phyloP scores from a whole-genome alignment of 2,113 vertebrate genomes.

The Erinaceus europaeus region DNA sequence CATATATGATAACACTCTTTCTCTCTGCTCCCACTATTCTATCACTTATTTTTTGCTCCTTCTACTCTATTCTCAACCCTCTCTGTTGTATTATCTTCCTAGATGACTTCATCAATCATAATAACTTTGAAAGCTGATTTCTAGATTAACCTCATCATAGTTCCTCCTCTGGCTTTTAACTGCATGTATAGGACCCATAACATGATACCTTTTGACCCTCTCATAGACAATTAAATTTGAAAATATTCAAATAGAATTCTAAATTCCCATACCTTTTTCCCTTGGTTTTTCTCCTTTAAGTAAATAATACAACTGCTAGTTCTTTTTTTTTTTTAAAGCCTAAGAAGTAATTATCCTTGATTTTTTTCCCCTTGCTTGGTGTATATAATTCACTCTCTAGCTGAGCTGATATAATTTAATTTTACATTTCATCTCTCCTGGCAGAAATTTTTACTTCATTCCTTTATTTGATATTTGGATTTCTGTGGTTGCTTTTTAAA shows the following conservation, averaged over 20 bases:
- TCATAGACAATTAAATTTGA: not conserved
- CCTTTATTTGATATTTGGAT: too few relatives aligned
- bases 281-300: not conserved
- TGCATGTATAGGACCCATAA: not conserved
- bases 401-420: not conserved
- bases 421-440: not conserved
- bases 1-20: not conserved
- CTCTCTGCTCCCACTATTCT: not conserved
- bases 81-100: not conserved
- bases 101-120: not conserved
- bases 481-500: too few relatives aligned
- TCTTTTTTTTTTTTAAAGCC: not conserved
- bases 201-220: not conserved
- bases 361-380: not conserved
- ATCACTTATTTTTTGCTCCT: rapidly evolving
- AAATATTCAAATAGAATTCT: not conserved
- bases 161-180: not conserved
- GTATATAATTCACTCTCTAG: not conserved
- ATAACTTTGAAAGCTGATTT: not conserved
- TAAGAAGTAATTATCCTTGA: not conserved
- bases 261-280: not conserved
- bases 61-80: rapidly evolving
- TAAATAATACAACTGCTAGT: not conserved
- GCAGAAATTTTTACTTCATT: too few relatives aligned
- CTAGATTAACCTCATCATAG: not conserved